A percentile compares a stretch with the other conserved stretches of the same genome.
Conservation (phyloP, 2,797 vertebrate genomes). For the Eulemur rubriventer region DNA sequence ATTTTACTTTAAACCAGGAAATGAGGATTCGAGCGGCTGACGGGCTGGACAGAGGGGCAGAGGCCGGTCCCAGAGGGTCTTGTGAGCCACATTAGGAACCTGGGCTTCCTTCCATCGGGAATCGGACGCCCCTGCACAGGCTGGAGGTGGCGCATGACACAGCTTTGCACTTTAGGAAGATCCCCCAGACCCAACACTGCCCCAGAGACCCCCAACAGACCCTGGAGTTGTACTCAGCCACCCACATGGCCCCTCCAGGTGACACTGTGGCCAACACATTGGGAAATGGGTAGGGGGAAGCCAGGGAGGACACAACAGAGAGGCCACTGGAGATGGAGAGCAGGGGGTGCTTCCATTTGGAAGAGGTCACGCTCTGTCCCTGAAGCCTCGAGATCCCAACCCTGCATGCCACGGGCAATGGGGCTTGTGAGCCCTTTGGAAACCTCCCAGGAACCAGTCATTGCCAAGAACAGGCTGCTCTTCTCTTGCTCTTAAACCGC, state of each 20-base stretch:
- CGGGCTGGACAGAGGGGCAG: not conserved
- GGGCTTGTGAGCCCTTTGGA: not conserved
- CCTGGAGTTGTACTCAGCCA: not conserved
- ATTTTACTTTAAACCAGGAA: not conserved
- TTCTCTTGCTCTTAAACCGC: not conserved
- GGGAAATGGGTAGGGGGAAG: not conserved
- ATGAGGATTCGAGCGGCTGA: not conserved
- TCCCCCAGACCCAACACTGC: not conserved
- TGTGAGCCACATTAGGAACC: not conserved
- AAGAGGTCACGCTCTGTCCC: not conserved
- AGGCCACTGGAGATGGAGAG: not conserved
- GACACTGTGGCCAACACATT: not conserved
- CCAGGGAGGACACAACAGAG: not conserved
- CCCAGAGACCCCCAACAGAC: not conserved
- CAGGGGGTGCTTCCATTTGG: not conserved
- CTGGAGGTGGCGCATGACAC: not conserved
- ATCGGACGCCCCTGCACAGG: not conserved
- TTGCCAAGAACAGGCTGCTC: not conserved
- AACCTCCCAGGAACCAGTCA: not conserved
- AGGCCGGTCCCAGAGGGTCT: not conserved
- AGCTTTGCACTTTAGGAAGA: not conserved
- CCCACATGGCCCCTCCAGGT: not conserved
- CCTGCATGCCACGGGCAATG: accelerated
- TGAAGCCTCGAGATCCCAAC: not conserved
- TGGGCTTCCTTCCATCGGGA: not conserved